Percentiles rank a stretch among this genome's conserved stretches.
Evolutionary conservation across 1,140 invertebrate species (phyloP).

Genomic region (Drosophila obscura): DNA sequence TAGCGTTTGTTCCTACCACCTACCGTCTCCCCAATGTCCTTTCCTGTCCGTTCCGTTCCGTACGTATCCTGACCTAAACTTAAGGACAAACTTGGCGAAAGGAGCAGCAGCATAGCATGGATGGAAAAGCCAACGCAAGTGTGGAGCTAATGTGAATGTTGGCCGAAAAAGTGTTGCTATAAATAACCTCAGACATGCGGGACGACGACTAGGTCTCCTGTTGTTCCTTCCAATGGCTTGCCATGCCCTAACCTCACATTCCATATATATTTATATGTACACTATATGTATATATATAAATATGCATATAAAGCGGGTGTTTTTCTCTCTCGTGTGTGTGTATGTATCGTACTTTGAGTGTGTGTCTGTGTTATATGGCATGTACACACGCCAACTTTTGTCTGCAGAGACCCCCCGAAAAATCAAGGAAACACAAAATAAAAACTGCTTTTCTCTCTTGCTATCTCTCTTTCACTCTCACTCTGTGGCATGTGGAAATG

Average conservation of each 20-base stretch:
- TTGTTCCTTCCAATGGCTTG: slow-evolving; percentile 28
- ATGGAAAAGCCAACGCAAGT: slow-evolving; percentile 34
- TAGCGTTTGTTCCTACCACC: slow-evolving; percentile 19
- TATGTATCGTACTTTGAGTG: background rate
- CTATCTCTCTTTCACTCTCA: slow-evolving; percentile 3
- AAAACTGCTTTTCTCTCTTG: slow-evolving; percentile 47
- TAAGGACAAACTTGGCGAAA: slow-evolving; percentile 60
- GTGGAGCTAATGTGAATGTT: slow-evolving; percentile 47
- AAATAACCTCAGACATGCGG: slow-evolving; percentile 70
- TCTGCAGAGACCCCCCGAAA: slow-evolving; percentile 45
- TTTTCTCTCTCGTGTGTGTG: slow-evolving; percentile 24
- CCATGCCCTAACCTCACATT: slow-evolving; percentile 15
- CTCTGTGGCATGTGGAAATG: slow-evolving; percentile 17
- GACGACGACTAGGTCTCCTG: slow-evolving; percentile 10
- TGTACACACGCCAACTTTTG: slow-evolving; percentile 66
- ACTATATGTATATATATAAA: slow-evolving; percentile 16
- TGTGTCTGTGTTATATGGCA: slow-evolving; percentile 36
- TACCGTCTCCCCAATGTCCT: slow-evolving; percentile 5
- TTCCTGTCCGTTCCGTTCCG: slow-evolving; percentile 43
- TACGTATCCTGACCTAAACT: slow-evolving; percentile 48
- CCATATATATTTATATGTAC: slow-evolving; percentile 15
- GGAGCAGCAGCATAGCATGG: slow-evolving; percentile 24
- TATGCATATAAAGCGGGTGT: slow-evolving; percentile 24
- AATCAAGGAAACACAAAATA: slow-evolving; percentile 77
- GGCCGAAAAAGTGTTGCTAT: slow-evolving; percentile 74